Conservation (phyloP, 2,113 vertebrate species). For the Microcebus lehilahytsara region DNA sequence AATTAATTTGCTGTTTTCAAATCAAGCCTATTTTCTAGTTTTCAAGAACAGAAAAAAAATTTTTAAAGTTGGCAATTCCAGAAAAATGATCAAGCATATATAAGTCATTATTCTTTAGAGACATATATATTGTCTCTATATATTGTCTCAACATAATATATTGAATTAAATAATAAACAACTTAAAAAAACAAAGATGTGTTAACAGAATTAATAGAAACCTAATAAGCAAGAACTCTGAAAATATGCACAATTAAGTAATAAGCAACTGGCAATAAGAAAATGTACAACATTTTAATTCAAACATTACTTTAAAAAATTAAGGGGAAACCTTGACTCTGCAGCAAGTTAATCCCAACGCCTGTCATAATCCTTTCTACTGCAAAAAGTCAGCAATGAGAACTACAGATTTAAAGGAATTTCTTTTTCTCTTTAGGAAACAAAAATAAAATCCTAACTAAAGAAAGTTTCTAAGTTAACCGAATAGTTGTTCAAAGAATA, state of each 20-base stretch:
- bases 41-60: neutral
- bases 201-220: neutral
- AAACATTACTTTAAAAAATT: neutral
- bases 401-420: neutral
- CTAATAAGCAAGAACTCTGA: neutral
- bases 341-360: neutral
- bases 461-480: neutral
- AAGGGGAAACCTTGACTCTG: neutral
- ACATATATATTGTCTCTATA: neutral
- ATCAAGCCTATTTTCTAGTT: neutral
- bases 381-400: neutral
- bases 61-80: neutral
- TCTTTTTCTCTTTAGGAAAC: neutral
- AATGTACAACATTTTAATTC: neutral
- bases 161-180: neutral
- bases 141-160: neutral
- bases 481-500: neutral
- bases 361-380: neutral
- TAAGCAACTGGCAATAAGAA: neutral
- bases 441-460: neutral
- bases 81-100: neutral
- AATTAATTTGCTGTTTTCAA: neutral
- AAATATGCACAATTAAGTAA: neutral
- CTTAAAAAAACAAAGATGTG: neutral
- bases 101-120: neutral